Percentiles rank a stretch among this genome's conserved stretches.
These are phyloP conservation scores for Sinohyriopsis cumingii DNA, from an alignment of 2,888 invertebrate genomes.

Conservation along the genomic window DNA sequence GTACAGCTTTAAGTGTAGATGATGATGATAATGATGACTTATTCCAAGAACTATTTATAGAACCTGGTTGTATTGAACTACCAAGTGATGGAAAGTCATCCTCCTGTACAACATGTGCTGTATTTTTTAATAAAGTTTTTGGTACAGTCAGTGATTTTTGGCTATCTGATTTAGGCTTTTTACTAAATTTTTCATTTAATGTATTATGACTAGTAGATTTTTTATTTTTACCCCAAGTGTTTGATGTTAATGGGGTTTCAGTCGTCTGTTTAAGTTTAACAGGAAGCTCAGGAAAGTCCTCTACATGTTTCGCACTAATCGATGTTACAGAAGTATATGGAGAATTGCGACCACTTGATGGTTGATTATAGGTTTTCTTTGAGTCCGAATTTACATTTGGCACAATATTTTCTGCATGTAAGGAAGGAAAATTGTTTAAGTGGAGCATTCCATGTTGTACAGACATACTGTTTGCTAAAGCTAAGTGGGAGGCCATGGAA, in stretches of 20 bases:
- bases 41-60: too few species aligned
- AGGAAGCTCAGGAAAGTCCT: conserved; percentile 43
- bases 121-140: conserved; percentile 20
- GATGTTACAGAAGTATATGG: conserved; percentile 5
- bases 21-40: too few species aligned
- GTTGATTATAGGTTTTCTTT: conserved; percentile 4
- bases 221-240: conserved; percentile 27
- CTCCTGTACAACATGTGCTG: conserved; percentile 17
- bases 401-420: conserved; percentile 6
- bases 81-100: conserved; percentile 37
- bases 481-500: conserved; percentile 67
- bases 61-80: conserved; percentile 1
- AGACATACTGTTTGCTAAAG: conserved; percentile 64
- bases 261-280: conserved; percentile 16
- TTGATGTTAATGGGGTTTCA: background rate
- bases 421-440: conserved; percentile 51
- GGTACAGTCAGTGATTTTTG: background rate
- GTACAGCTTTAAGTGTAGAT: too few species aligned
- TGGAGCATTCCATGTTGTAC: conserved; percentile 53
- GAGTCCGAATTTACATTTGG: conserved; percentile 1
- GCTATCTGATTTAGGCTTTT: conserved; percentile 9
- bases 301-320: conserved; percentile 11
- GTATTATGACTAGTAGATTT: conserved; percentile 7
- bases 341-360: conserved; percentile 12
- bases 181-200: conserved; percentile 13